Conservation (phyloP, 2,113 vertebrate species). For the Epinephelus cyanopodus region DNA sequence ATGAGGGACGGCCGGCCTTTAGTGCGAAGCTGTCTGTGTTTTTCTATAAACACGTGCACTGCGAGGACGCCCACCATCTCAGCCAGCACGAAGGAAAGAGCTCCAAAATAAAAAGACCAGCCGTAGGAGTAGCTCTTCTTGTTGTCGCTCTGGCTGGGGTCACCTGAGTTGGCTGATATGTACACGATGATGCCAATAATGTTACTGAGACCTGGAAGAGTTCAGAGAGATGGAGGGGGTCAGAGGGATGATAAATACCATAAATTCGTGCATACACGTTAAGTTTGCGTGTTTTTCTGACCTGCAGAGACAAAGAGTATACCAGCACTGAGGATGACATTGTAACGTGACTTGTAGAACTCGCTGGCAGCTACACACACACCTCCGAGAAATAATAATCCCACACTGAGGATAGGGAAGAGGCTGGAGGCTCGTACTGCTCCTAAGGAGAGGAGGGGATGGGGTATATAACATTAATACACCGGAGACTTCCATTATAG, state of each 20-base stretch:
- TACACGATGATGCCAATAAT: constrained; percentile 99
- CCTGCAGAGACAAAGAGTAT: constrained; percentile 87
- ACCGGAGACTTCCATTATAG: background rate
- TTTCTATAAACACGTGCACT: constrained; percentile 98
- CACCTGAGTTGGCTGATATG: constrained; percentile 96
- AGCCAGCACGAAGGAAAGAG: constrained; percentile 96
- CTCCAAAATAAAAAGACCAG: constrained; percentile 99
- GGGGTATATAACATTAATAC: background rate
- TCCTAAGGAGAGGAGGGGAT: constrained; percentile 76
- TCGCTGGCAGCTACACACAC: constrained; percentile 91
- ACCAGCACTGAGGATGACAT: constrained; percentile 87
- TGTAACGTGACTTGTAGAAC: constrained; percentile 97
- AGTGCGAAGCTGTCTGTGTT: constrained; percentile 92
- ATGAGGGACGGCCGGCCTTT: constrained; percentile 69
- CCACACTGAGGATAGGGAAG: constrained; percentile 88
- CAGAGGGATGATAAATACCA: background rate
- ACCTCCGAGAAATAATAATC: constrained; percentile 83
- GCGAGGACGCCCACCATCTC: constrained; percentile 97
- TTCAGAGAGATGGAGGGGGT: background rate
- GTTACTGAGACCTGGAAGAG: constrained; percentile 92
- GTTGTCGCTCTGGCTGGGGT: constrained; percentile 96
- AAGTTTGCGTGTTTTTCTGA: constrained; percentile 53
- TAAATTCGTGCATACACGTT: background rate
- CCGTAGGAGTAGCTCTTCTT: constrained; percentile 99
- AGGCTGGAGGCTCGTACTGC: constrained; percentile 85